Percentiles rank a stretch among this genome's conserved stretches.
phyloP scores from a whole-genome alignment of 2,797 vertebrate species.

The Microctenopoma lineatum region DNA sequence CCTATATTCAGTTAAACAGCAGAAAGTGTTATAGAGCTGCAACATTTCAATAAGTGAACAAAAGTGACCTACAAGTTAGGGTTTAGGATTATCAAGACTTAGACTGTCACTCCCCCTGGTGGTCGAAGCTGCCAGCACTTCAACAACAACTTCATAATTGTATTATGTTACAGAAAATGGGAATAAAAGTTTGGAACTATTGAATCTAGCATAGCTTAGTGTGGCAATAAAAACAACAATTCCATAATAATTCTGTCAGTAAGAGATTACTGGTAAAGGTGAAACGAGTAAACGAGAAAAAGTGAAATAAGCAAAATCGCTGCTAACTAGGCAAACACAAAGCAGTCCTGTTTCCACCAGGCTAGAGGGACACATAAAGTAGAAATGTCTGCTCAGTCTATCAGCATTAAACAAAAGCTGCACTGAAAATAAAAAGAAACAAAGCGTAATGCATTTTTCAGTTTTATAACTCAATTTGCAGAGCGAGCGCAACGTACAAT shows the following conservation, averaged over 20 bases:
- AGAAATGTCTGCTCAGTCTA: slow-evolving; percentile 46
- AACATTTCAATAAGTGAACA: slow-evolving; percentile 35
- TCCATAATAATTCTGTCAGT: slow-evolving; percentile 30
- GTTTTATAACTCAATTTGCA: slow-evolving; percentile 67
- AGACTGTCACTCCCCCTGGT: slow-evolving; percentile 53
- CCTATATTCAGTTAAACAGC: slow-evolving; percentile 18
- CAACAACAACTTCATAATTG: background rate
- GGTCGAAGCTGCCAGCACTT: slow-evolving; percentile 20
- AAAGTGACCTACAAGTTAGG: background rate
- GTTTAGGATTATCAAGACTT: background rate
- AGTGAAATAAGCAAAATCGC: slow-evolving; percentile 10
- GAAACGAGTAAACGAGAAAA: no score
- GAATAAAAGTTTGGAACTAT: slow-evolving; percentile 9
- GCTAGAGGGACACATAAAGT: slow-evolving; percentile 47
- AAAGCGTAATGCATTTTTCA: slow-evolving; percentile 49
- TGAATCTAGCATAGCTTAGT: slow-evolving; percentile 16
- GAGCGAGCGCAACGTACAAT: slow-evolving; percentile 47
- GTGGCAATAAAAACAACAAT: slow-evolving; percentile 36
- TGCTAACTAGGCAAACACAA: slow-evolving; percentile 44
- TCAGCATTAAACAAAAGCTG: slow-evolving; percentile 59
- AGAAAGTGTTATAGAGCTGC: background rate
- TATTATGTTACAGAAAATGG: slow-evolving; percentile 3
- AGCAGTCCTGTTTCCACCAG: slow-evolving; percentile 30
- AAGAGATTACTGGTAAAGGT: slow-evolving; percentile 23
- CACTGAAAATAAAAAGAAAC: slow-evolving; percentile 47